Conservation (phyloP, 1,140 invertebrate genomes). For the Nasonia vitripennis region DNA sequence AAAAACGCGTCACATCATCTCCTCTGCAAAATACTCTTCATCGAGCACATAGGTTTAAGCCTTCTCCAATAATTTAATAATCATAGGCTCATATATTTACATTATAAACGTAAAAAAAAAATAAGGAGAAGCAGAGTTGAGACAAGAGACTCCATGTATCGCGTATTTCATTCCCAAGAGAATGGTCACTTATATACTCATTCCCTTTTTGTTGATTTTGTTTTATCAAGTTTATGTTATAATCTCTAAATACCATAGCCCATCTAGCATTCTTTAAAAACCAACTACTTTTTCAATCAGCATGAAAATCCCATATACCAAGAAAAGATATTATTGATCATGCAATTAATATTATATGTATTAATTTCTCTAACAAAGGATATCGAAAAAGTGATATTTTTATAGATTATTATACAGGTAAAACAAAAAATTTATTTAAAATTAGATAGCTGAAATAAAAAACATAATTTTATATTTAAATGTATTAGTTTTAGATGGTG, state of each 20-base stretch:
- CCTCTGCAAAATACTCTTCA: conserved; percentile 63
- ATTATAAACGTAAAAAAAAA: conserved; percentile 37
- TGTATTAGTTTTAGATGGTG: not conserved
- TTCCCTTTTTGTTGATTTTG: not conserved
- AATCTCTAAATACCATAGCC: not conserved
- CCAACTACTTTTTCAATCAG: not conserved
- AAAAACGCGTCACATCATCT: conserved; percentile 74
- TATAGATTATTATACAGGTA: not conserved
- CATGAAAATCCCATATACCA: conserved; percentile 17
- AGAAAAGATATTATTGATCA: conserved; percentile 19
- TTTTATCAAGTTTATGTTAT: not conserved
- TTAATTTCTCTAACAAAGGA: conserved; percentile 11
- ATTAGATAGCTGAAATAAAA: not conserved
- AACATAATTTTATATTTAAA: not conserved
- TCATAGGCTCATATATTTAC: conserved; percentile 50
- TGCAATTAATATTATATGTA: not conserved
- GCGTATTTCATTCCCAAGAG: not conserved
- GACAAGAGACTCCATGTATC: conserved; percentile 11
- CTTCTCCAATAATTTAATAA: conserved; percentile 61
- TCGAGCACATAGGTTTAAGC: conserved; percentile 70
- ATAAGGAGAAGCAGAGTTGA: conserved; percentile 37
- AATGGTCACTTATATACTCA: not conserved
- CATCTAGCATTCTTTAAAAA: conserved; percentile 19
- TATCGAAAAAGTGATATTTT: conserved; percentile 21
- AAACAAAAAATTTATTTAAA: not conserved